Percentiles rank a stretch among this genome's conserved stretches.
Evolutionary conservation across 1,140 invertebrate genomes (phyloP).

Genomic region (Phocides pigmalion): DNA sequence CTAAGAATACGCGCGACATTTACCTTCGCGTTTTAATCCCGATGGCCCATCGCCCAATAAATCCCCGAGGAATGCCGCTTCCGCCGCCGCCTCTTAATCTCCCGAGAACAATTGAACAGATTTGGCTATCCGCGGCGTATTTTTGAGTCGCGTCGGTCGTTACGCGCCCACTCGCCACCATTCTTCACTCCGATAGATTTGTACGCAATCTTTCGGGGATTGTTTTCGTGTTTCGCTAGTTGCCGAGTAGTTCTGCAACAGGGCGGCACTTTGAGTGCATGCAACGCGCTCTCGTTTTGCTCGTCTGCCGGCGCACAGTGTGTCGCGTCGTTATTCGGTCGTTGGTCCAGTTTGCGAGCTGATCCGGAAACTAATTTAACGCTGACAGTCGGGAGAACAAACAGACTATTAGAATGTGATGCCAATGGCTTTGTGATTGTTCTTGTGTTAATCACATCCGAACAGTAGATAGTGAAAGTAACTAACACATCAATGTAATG

Average conservation of each 20-base stretch:
- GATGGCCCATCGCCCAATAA: slow-evolving; percentile 49
- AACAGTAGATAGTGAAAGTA: neutral
- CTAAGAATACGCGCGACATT: slow-evolving; percentile 56
- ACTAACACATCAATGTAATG: no score
- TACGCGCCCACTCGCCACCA: slow-evolving; percentile 31
- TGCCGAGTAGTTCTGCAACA: neutral
- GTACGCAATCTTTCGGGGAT: slow-evolving; percentile 18
- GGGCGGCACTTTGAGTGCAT: neutral
- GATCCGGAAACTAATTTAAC: slow-evolving; percentile 27
- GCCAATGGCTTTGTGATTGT: slow-evolving; percentile 2
- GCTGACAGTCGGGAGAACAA: slow-evolving; percentile 3
- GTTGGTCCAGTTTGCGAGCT: slow-evolving; percentile 22
- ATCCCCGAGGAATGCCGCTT: slow-evolving; percentile 59
- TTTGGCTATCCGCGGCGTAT: slow-evolving; percentile 42
- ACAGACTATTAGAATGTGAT: slow-evolving; percentile 6
- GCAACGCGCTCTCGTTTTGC: slow-evolving; percentile 1
- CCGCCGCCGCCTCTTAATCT: slow-evolving; percentile 39
- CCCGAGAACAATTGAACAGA: slow-evolving; percentile 49
- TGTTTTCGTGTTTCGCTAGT: neutral
- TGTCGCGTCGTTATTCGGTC: slow-evolving; percentile 16
- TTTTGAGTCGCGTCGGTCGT: slow-evolving; percentile 36
- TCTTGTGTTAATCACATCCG: slow-evolving; percentile 3
- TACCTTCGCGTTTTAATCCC: slow-evolving; percentile 51
- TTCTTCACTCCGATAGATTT: slow-evolving; percentile 39
- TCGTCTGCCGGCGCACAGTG: slow-evolving; percentile 3